Evolutionary conservation across 2,797 vertebrate genomes (phyloP).

Genomic region (Hybognathus amarus): DNA sequence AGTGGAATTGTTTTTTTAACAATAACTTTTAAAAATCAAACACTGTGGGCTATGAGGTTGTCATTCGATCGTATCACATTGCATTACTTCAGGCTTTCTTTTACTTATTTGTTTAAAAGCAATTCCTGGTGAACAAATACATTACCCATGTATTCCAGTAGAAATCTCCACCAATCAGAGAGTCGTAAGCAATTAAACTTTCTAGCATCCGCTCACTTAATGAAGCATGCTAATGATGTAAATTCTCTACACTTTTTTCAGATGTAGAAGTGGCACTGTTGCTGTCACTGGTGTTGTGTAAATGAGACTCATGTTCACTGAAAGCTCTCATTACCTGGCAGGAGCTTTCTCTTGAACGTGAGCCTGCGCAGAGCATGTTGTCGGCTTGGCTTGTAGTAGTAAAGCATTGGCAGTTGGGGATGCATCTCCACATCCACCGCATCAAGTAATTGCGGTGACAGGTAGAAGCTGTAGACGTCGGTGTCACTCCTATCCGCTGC

Average conservation of each 20-base stretch:
- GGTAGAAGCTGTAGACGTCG: conserved; percentile 66
- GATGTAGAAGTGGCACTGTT: neutral
- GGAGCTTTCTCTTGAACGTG: conserved; percentile 74
- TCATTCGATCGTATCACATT: neutral
- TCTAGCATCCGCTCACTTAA: neutral
- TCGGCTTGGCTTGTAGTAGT: conserved; percentile 70
- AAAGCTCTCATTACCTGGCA: conserved; percentile 74
- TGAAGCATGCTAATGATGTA: neutral
- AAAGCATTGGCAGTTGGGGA: conserved; percentile 67
- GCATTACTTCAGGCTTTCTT: neutral
- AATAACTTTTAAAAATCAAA: neutral
- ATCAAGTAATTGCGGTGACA: too few species aligned
- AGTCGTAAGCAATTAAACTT: neutral
- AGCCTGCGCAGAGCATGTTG: conserved; percentile 81
- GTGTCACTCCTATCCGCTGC: conserved; percentile 81
- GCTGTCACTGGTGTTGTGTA: neutral
- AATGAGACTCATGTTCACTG: neutral
- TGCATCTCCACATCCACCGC: conserved; percentile 73
- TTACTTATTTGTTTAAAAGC: neutral
- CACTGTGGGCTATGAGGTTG: neutral
- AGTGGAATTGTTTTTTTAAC: neutral
- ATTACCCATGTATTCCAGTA: neutral
- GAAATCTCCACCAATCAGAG: neutral
- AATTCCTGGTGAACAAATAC: neutral
- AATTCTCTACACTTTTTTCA: neutral